Conservation (phyloP, 1,140 invertebrate genomes). For the Leptopilina clavipes region DNA sequence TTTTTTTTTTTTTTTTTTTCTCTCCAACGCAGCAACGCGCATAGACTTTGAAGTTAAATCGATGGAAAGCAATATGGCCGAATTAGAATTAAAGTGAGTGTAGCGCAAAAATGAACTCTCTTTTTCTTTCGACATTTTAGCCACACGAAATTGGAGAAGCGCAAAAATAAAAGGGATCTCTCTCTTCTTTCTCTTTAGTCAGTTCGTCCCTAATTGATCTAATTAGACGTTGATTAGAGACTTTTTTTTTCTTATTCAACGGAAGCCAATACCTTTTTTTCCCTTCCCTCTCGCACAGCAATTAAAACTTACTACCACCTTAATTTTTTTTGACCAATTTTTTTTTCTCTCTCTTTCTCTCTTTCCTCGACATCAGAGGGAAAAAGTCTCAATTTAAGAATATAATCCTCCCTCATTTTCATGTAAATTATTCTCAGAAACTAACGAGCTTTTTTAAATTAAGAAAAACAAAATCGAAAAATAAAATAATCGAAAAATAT, state of each 20-base stretch:
- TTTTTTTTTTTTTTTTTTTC: too few species aligned
- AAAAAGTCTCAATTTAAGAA: too few species aligned
- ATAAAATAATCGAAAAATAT: too few species aligned
- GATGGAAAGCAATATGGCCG: slow-evolving; percentile 59
- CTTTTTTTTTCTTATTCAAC: slow-evolving; percentile 23
- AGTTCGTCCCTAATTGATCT: slow-evolving; percentile 40
- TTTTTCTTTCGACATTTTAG: too few species aligned
- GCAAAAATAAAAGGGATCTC: background rate
- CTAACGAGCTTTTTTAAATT: too few species aligned
- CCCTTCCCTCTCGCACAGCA: background rate
- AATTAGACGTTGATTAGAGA: slow-evolving; percentile 45
- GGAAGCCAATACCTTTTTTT: slow-evolving; percentile 21
- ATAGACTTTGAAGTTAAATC: slow-evolving; percentile 64
- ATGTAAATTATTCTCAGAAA: too few species aligned
- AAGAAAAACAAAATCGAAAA: too few species aligned
- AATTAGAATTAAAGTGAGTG: slow-evolving; percentile 59
- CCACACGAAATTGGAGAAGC: background rate
- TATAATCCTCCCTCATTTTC: too few species aligned
- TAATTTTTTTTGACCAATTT: too few species aligned
- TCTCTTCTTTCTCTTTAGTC: background rate
- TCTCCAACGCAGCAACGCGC: slow-evolving; percentile 10
- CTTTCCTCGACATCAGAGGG: too few species aligned
- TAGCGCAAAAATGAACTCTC: background rate
- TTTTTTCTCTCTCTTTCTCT: too few species aligned
- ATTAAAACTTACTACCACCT: slow-evolving; percentile 8